phyloP scores from a whole-genome alignment of 2,797 vertebrate species.

The Bradypus variegatus region DNA sequence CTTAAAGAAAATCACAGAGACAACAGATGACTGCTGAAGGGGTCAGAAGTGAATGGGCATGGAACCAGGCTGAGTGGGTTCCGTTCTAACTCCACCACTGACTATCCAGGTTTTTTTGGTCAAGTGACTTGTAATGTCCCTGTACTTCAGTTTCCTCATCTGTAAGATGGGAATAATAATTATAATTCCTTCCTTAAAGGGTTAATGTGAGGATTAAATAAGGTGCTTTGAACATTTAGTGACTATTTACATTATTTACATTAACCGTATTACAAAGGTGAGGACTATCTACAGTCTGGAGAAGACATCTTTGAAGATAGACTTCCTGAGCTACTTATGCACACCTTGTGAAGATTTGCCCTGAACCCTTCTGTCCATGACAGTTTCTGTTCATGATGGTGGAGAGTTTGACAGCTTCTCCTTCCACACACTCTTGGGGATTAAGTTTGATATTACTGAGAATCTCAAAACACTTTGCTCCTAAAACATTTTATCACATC shows the following conservation, averaged over 20 bases:
- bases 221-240: neutral
- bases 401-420: neutral
- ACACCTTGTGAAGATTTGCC: neutral
- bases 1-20: neutral
- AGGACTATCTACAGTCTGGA: neutral
- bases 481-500: neutral
- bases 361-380: neutral
- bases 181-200: neutral
- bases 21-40: neutral
- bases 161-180: neutral
- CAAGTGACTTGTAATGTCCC: neutral
- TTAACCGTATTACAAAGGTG: neutral
- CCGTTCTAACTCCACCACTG: neutral
- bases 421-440: neutral
- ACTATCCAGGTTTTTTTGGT: neutral
- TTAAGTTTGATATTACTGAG: neutral
- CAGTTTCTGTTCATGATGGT: neutral
- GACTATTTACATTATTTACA: neutral
- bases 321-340: neutral
- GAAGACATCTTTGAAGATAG: neutral
- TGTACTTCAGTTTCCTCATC: neutral
- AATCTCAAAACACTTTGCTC: neutral
- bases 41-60: neutral
- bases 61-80: neutral
- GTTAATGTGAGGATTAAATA: neutral